These are phyloP conservation scores for Sarcophaga variegata DNA, from an alignment of 2,888 invertebrate genomes.

Conservation along the genomic window DNA sequence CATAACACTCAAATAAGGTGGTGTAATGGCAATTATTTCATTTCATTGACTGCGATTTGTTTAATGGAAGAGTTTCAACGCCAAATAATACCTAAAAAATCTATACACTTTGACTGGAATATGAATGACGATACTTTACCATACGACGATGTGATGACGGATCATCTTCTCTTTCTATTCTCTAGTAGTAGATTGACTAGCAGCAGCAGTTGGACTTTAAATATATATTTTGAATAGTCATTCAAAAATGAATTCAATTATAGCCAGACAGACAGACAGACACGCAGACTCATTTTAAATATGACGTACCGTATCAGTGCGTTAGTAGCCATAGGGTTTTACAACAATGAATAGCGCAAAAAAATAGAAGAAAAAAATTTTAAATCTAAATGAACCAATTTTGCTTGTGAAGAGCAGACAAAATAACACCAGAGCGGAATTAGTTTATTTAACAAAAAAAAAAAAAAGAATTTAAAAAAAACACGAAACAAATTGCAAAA, in stretches of 20 bases:
- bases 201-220: constrained; percentile 22
- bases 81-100: constrained; percentile 44
- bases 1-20: too few relatives aligned
- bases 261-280: constrained; percentile 9
- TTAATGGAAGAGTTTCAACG: constrained; percentile 40
- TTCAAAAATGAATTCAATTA: constrained; percentile 46
- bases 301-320: background rate
- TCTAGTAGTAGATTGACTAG: background rate
- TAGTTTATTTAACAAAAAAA: too few relatives aligned
- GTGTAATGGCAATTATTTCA: background rate
- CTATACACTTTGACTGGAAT: constrained; percentile 41
- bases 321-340: background rate
- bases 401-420: too few relatives aligned
- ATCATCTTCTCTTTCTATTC: constrained; percentile 52
- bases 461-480: too few relatives aligned
- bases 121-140: constrained; percentile 12
- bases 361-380: too few relatives aligned
- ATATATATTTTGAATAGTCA: constrained; percentile 59
- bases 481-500: too few relatives aligned
- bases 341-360: too few relatives aligned
- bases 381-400: too few relatives aligned
- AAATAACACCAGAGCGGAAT: too few relatives aligned
- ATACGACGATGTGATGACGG: constrained; percentile 39
- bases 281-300: constrained; percentile 10
- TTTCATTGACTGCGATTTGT: constrained; percentile 33